These are phyloP conservation scores for Cyclophora albipunctata DNA, from an alignment of 2,888 invertebrate species.

Conservation along the genomic window DNA sequence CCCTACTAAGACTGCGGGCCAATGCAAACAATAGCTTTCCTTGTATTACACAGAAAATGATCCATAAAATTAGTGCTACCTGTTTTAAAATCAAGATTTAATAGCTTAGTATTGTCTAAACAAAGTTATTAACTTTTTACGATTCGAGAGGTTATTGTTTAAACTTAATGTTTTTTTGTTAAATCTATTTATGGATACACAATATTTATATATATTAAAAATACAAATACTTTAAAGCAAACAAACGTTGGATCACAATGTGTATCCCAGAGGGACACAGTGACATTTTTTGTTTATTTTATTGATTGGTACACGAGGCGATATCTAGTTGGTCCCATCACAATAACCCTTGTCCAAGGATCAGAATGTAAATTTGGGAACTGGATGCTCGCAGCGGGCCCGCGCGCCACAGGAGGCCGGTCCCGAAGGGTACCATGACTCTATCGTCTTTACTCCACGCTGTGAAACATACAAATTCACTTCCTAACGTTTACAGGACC, in stretches of 20 bases:
- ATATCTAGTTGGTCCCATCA: slow-evolving; percentile 31
- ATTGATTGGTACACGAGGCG: slow-evolving; percentile 48
- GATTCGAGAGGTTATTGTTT: too few species aligned
- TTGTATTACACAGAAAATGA: slow-evolving; percentile 19
- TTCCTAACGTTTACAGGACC: slow-evolving; percentile 49
- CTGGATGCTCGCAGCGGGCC: slow-evolving; percentile 42
- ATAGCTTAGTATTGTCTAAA: too few species aligned
- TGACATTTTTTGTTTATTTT: slow-evolving; percentile 45
- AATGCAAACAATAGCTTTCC: slow-evolving; percentile 35
- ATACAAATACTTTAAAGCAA: too few species aligned
- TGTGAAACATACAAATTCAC: slow-evolving; percentile 70
- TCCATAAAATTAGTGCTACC: background rate
- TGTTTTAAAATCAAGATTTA: slow-evolving; percentile 4
- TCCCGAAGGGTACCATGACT: slow-evolving; percentile 44
- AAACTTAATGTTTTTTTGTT: too few species aligned
- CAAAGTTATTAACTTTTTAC: too few species aligned
- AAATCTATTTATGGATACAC: too few species aligned
- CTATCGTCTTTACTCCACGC: slow-evolving; percentile 61
- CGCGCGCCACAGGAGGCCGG: slow-evolving; percentile 48
- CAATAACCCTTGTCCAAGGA: slow-evolving; percentile 43
- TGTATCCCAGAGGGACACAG: slow-evolving; percentile 30
- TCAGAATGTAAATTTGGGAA: slow-evolving; percentile 61
- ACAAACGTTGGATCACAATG: too few species aligned
- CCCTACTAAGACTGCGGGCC: slow-evolving; percentile 36
- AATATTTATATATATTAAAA: too few species aligned